These are phyloP conservation scores for Thalassarche chlororhynchos DNA, from an alignment of 2,113 vertebrate genomes.

Conservation along the genomic window DNA sequence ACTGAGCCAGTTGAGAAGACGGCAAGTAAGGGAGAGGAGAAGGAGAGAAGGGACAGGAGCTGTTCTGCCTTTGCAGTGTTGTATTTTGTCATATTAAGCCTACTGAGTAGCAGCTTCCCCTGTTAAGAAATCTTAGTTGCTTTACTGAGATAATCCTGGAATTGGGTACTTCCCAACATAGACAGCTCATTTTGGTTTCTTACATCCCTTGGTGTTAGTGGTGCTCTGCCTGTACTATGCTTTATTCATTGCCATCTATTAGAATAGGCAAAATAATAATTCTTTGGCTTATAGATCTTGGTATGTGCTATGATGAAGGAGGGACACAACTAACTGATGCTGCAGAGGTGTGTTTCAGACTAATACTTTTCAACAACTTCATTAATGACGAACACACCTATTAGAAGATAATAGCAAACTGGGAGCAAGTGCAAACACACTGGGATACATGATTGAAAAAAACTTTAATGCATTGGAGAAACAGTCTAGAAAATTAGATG, in stretches of 20 bases:
- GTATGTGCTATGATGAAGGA: not conserved
- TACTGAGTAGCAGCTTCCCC: not conserved
- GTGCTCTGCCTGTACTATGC: not conserved
- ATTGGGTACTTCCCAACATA: not conserved
- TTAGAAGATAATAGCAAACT: not conserved
- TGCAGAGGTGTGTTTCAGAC: not conserved
- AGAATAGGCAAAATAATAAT: not conserved
- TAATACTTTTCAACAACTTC: not conserved
- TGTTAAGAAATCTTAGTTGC: not conserved
- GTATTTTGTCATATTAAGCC: not conserved
- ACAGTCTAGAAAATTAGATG: not conserved
- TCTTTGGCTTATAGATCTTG: not conserved
- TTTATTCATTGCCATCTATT: not conserved
- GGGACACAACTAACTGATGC: not conserved
- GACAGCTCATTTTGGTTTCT: not conserved
- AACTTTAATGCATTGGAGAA: not conserved
- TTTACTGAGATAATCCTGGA: not conserved
- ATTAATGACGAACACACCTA: not conserved
- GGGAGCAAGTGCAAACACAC: not conserved
- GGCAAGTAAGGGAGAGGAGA: not conserved
- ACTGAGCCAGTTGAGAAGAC: not conserved
- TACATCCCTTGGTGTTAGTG: not conserved
- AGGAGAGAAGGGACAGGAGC: not conserved
- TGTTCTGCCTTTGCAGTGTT: not conserved
- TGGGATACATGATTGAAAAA: not conserved